Base-by-base conservation (phyloP, 1,140 invertebrate species). In the Drosophila hydei region DNA sequence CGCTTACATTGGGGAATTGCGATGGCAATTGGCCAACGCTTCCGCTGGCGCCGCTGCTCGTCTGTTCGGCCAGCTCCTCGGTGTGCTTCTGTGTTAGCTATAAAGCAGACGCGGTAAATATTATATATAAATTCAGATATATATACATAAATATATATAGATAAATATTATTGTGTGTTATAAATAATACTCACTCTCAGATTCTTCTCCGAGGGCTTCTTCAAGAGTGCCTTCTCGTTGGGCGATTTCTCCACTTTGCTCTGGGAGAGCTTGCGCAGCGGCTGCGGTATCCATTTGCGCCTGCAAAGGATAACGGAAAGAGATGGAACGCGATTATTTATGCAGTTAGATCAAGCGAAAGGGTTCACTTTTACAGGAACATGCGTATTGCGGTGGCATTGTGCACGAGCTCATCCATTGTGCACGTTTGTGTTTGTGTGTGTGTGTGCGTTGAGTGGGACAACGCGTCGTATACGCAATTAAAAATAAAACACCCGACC, bases 241-340 rank as follows among this genome's bases (percentile, higher is more conserved):
- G 63, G 93, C 79, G 75, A 93, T 77, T 98, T 97, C 73, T 98
- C 97, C 40, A 96, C 94, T 92, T 97, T 97, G 47, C 95, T 95
- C 91, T 97, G 96, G 75, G 97, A 98, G 63, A 97, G 93, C 92
- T 99, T 99, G 60, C 97, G 94, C 48, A 98, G 93, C 30, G 96
- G 96, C 59, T 95, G 96, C 52, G 97, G 97, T 59, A 98, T 92
- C 97, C 97, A 98, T 95, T 98, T 98, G 91, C 97, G 95, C 80
- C 94, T 95, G 89, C 40, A 93, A 56, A 14, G 18, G 0, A 16
- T 11, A 18, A 50, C 2, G 30, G n/a, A n/a, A n/a, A 36, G 21
- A 12, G n/a, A 27, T 14, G n/a, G 23, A 36, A 33, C 42, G 18
- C 25, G 40, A 67, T 51, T 54, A 58, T 33, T 33, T 33, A 11